phyloP scores from a whole-genome alignment of 2,113 vertebrate species.

The Corythoichthys haematopterus region DNA sequence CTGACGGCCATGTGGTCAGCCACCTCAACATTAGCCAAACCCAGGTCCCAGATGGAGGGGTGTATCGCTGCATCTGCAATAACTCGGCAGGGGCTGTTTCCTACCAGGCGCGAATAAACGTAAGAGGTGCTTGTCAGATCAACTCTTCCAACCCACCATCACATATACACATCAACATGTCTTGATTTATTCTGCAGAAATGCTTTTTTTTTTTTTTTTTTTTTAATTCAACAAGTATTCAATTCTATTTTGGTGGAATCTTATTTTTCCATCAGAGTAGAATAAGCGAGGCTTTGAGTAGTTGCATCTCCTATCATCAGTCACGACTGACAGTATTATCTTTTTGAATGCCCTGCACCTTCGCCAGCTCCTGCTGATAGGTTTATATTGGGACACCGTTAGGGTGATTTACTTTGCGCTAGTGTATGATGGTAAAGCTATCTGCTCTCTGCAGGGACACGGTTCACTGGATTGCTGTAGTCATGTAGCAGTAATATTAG shows the following conservation, averaged over 20 bases:
- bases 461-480: conserved; percentile 35
- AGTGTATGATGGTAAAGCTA: conserved; percentile 28
- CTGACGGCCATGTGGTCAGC: conserved; percentile 89
- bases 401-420: conserved; percentile 43
- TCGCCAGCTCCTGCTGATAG: conserved; percentile 35
- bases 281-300: background rate
- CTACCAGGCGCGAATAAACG: conserved; percentile 99
- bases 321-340: conserved; percentile 31
- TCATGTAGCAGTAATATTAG: conserved; percentile 31
- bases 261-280: background rate
- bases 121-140: conserved; percentile 99
- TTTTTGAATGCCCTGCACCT: conserved; percentile 24
- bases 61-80: conserved; percentile 97
- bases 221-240: background rate
- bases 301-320: conserved; percentile 14
- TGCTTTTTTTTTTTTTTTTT: background rate
- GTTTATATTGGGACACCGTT: conserved; percentile 45
- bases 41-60: conserved; percentile 91
- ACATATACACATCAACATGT: conserved; percentile 69
- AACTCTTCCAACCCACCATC: conserved; percentile 87
- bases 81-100: conserved; percentile 96
- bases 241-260: background rate
- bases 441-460: conserved; percentile 32
- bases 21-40: conserved; percentile 96
- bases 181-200: conserved; percentile 63